Evolutionary conservation across 2,888 invertebrate genomes (phyloP).

Genomic region (Spilarctia lutea): DNA sequence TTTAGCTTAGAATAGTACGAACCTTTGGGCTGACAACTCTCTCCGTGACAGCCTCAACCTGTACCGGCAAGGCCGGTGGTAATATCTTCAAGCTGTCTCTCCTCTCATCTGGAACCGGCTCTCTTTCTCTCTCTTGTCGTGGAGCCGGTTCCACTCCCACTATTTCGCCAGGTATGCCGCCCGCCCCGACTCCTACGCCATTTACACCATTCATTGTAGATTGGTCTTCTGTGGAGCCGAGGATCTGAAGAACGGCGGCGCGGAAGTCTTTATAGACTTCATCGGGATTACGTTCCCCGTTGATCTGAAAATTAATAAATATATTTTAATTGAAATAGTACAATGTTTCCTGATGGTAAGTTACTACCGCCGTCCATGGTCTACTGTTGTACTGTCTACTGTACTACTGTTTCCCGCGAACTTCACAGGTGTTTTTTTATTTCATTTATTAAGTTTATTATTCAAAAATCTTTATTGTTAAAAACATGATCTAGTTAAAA

Average conservation of each 20-base stretch:
- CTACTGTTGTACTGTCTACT: too few species aligned
- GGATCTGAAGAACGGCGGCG: slow-evolving; percentile 91
- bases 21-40: slow-evolving; percentile 70
- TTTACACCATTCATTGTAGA: slow-evolving; percentile 87
- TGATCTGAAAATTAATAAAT: slow-evolving; percentile 86
- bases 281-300: slow-evolving; percentile 94
- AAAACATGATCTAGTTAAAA: neutral
- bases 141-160: slow-evolving; percentile 88
- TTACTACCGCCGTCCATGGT: too few species aligned
- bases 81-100: slow-evolving; percentile 26
- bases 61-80: slow-evolving; percentile 42
- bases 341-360: neutral
- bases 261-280: slow-evolving; percentile 96
- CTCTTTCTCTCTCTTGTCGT: slow-evolving; percentile 42
- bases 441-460: neutral
- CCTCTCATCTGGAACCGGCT: slow-evolving; percentile 36
- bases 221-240: slow-evolving; percentile 90
- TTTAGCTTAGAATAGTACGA: slow-evolving; percentile 17
- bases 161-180: slow-evolving; percentile 88
- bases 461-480: neutral
- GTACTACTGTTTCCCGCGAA: too few species aligned
- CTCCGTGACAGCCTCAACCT: slow-evolving; percentile 50
- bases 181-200: slow-evolving; percentile 87
- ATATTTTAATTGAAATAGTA: neutral
- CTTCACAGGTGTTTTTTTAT: too few species aligned